Conservation (phyloP, 2,113 vertebrate genomes). For the Phoxinus phoxinus region DNA sequence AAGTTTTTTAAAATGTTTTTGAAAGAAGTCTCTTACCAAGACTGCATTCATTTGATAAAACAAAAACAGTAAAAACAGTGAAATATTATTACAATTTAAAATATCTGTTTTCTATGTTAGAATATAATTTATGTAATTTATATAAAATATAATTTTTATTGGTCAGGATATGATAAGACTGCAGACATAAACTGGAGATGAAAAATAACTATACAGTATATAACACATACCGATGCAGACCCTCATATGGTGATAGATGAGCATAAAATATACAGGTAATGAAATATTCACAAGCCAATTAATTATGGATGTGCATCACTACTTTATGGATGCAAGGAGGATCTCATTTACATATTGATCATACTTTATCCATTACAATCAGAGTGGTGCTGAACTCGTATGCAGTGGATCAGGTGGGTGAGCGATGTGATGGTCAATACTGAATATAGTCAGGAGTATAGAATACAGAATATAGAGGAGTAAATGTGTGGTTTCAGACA, state of each 20-base stretch:
- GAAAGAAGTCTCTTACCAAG: neutral
- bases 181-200: no score
- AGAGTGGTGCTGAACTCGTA: neutral
- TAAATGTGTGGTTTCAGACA: neutral
- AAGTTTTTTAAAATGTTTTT: no score
- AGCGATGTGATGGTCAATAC: neutral
- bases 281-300: constrained; percentile 87
- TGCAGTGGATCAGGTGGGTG: neutral
- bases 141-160: no score
- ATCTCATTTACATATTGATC: constrained; percentile 59
- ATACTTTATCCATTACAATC: constrained; percentile 11
- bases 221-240: neutral
- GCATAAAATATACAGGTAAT: constrained; percentile 86
- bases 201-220: no score
- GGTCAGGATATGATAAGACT: no score
- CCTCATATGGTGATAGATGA: constrained; percentile 75
- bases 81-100: no score
- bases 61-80: no score
- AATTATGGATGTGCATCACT: constrained; percentile 87
- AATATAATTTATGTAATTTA: neutral
- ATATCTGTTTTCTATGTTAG: neutral
- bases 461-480: no score
- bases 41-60: neutral
- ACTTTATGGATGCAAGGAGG: constrained; percentile 84
- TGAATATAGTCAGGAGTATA: no score